Conservation (phyloP, 2,797 vertebrate genomes). For the Poeciliopsis presidionis region DNA sequence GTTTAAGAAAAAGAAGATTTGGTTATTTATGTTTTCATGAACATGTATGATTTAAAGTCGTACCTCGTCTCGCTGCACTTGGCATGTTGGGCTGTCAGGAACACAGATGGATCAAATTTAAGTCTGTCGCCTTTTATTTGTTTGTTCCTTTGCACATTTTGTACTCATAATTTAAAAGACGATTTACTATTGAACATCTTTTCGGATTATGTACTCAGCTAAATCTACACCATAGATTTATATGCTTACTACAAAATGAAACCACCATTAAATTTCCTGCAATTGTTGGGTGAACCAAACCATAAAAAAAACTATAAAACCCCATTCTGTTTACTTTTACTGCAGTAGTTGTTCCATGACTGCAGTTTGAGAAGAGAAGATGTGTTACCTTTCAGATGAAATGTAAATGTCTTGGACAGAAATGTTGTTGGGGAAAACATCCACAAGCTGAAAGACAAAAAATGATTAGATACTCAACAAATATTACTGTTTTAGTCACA, state of each 20-base stretch:
- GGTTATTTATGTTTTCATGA: not conserved
- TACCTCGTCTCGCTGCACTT: constrained; percentile 61
- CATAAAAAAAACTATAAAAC: not conserved
- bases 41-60: not conserved
- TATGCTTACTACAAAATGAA: not conserved
- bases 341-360: not conserved
- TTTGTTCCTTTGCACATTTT: not conserved
- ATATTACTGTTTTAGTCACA: not conserved
- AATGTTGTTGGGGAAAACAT: constrained; percentile 55
- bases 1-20: not conserved
- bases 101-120: constrained; percentile 53
- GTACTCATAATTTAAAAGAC: not conserved
- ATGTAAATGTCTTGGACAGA: constrained; percentile 53
- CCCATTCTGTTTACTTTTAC: not conserved
- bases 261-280: no score
- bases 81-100: constrained; percentile 48
- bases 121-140: not conserved
- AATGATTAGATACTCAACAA: not conserved
- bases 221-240: not conserved
- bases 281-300: not conserved
- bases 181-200: not conserved
- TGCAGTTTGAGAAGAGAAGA: not conserved
- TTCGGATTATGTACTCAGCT: not conserved
- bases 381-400: constrained; percentile 61
- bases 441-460: constrained; percentile 64